phyloP scores from a whole-genome alignment of 2,113 vertebrate genomes.

The Corythoichthys intestinalis region DNA sequence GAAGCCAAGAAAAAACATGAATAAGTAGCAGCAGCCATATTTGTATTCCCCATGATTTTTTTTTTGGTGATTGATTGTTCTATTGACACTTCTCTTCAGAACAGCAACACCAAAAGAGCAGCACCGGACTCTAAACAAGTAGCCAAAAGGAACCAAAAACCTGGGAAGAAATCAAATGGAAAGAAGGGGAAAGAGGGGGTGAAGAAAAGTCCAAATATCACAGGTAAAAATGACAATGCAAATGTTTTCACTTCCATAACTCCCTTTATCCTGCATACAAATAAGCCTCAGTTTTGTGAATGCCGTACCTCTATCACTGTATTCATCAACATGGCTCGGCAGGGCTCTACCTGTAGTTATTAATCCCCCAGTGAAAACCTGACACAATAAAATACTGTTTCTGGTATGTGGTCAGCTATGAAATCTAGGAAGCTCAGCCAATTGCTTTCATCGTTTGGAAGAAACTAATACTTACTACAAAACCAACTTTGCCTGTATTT shows the following conservation, averaged over 20 bases:
- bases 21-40: conserved; percentile 17
- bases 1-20: conserved; percentile 35
- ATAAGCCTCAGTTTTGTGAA: too few relatives aligned
- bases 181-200: conserved; percentile 67
- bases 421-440: not conserved
- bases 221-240: conserved; percentile 35
- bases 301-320: too few relatives aligned
- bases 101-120: conserved; percentile 47
- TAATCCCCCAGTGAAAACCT: not conserved
- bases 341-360: not conserved
- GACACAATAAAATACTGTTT: not conserved
- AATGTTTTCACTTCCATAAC: not conserved
- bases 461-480: not conserved
- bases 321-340: not conserved
- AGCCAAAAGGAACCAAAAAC: conserved; percentile 74
- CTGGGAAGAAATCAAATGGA: conserved; percentile 70
- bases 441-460: not conserved
- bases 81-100: conserved; percentile 54
- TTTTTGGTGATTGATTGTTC: not conserved
- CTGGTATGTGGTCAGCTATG: not conserved
- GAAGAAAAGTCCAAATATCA: conserved; percentile 59
- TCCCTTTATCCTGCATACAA: not conserved
- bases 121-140: conserved; percentile 66
- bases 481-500: too few relatives aligned
- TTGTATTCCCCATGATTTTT: not conserved